Base-by-base conservation (phyloP, 2,888 invertebrate genomes). In the Clitarchus hookeri region DNA sequence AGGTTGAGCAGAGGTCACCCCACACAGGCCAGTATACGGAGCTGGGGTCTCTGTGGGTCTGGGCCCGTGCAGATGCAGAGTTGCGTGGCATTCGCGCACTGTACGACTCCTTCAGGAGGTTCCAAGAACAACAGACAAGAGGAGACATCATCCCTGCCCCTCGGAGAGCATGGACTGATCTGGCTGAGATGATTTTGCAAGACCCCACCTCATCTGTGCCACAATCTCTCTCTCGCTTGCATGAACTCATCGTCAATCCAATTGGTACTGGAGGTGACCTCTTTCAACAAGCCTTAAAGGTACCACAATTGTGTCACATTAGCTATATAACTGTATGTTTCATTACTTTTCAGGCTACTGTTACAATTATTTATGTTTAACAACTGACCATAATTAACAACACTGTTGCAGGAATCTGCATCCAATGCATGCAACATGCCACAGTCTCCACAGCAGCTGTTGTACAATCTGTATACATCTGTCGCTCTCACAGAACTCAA, bases 401-500 rank as follows among this genome's bases (percentile, higher is more conserved):
- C 85, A 86, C 25, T 88, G n/a, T 87, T 92, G 6, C 92, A 96
- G 96, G 95, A 95, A 90, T 94, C 94, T 4, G 92, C 94, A 86
- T 92, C 93, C 0, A 94, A 95, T 89, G 92, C 95, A 83, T 97
- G 97, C 91, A 93, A 94, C 88, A 92, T 95, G 36, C 93, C 95
- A 88, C 95, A 97, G 91, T 97, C 97, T 0, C 95, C 96, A 0
- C 97, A 97, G 88, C 97, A 97, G 91, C 93, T 97, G 87, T 92
- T 97, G 44, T 96, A 95, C 91, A 96, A 96, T 90, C 93, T 97
- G 88, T 97, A 97, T 92, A 95, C 95, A 90, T 94, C 96, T 0
- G 94, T 97, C 87, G 95, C 97, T 0, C 91, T 97, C 65, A 95
- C 97, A 0, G 97, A 97, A 93, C 93, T 97, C 89, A 97, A 97